These are phyloP conservation scores for Saguinus imperator DNA, from an alignment of 2,113 vertebrate species.

Conservation along the genomic window DNA sequence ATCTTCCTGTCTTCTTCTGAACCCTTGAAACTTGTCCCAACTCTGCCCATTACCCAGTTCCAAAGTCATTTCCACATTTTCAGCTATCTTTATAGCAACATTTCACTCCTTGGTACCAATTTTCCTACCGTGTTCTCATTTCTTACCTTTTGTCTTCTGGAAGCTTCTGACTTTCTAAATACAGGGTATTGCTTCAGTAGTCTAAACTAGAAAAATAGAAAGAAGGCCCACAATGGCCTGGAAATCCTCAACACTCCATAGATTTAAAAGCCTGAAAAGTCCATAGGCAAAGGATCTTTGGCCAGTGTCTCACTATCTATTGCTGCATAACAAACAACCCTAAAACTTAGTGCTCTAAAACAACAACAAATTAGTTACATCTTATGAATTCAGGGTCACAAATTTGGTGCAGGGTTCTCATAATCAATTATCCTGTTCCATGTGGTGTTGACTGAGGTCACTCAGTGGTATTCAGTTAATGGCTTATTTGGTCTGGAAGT, in stretches of 20 bases:
- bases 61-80: too few species aligned
- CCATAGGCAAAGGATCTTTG: neutral
- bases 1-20: too few species aligned
- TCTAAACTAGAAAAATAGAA: conserved; percentile 28
- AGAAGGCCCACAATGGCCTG: neutral
- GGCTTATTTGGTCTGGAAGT: neutral
- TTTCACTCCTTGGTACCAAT: too few species aligned
- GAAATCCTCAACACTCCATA: neutral
- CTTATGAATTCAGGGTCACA: neutral
- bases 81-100: too few species aligned
- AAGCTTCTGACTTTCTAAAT: conserved; percentile 6
- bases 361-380: neutral
- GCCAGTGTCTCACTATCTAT: neutral
- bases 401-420: neutral
- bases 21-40: too few species aligned
- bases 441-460: neutral
- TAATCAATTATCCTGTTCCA: neutral
- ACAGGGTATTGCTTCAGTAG: neutral
- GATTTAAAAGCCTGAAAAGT: neutral
- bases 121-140: neutral
- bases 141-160: conserved; percentile 16
- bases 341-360: neutral
- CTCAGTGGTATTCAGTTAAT: neutral
- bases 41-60: too few species aligned
- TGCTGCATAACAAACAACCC: neutral